Evolutionary conservation across 2,113 vertebrate genomes (phyloP).

Genomic region (Melanostigma gelatinosum): DNA sequence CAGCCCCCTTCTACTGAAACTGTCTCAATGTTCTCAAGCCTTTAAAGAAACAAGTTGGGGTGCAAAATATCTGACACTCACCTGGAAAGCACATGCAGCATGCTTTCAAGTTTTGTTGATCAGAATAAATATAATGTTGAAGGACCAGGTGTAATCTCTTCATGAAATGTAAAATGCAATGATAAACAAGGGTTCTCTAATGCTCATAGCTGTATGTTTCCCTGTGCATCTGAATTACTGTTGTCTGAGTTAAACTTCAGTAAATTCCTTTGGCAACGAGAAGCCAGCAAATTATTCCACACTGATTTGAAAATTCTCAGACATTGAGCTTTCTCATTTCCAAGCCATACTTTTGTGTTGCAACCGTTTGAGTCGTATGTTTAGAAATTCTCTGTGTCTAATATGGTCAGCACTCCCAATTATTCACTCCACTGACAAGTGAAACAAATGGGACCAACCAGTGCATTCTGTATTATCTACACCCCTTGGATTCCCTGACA

Average conservation of each 20-base stretch:
- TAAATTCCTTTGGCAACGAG: constrained; percentile 66
- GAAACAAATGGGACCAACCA: constrained; percentile 85
- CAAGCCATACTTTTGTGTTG: constrained; percentile 75
- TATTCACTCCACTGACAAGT: constrained; percentile 88
- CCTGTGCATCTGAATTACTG: constrained; percentile 51
- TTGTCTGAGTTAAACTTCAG: constrained; percentile 64
- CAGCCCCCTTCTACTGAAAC: constrained; percentile 66
- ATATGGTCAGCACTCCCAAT: constrained; percentile 88
- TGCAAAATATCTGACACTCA: constrained; percentile 45
- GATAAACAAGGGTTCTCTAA: constrained; percentile 18
- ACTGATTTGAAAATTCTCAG: constrained; percentile 72
- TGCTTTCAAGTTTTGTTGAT: neutral
- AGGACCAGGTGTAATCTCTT: neutral
- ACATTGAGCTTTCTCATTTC: constrained; percentile 81
- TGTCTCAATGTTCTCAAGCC: constrained; percentile 63
- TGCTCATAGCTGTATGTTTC: constrained; percentile 28
- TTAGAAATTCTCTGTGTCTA: constrained; percentile 82
- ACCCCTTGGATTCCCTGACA: constrained; percentile 84
- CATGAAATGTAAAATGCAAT: constrained; percentile 11
- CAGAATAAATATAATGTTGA: neutral
- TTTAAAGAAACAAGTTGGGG: constrained; percentile 50
- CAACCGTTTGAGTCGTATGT: constrained; percentile 75
- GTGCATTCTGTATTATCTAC: constrained; percentile 87
- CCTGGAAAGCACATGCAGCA: neutral
- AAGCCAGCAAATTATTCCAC: constrained; percentile 71